Evolutionary conservation across 53 echinoderm and acorn worm genomes (phyloP), one percentile per base, ranked within the genome.

Genomic region (Arbacia lixula): DNA sequence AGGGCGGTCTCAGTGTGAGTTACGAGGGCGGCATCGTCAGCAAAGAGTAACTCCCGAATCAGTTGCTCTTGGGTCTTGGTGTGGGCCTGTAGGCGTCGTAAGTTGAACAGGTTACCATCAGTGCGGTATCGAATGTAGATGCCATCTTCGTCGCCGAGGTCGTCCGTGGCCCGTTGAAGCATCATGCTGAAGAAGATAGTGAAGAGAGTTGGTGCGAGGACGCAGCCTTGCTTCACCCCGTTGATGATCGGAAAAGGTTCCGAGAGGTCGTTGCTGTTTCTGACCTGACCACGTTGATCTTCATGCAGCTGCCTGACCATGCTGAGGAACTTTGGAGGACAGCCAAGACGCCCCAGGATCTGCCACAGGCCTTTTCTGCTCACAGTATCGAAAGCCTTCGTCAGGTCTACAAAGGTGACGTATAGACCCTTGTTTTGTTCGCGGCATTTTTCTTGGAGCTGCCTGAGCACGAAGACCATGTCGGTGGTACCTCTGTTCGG

Each of bases 181-280:
- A n/a, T n/a, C n/a, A n/a, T n/a, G n/a, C n/a, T n/a, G n/a, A n/a
- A n/a, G n/a, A n/a, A n/a, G n/a, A n/a, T n/a, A n/a, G n/a, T n/a
- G n/a, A n/a, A n/a, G n/a, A n/a, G n/a, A n/a, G n/a, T n/a, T n/a
- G n/a, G n/a, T 25, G 91, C 85, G 14, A 88, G 91, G 27, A 88
- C 86, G 74, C 87, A 91, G 5, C 91, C 85, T 43, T 91, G 92
- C 66, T 91, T 88, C 42, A 85, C 85, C 2, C 88, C 88, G 62
- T 68, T 84, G 28, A 27, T 71, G 37, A 88, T 88, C 19, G 49
- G 50, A 53, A 90, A 90, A n/a, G 51, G 53, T 29, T 73, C 53
- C 6, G 73, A 52, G 27, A 73, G 29, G 3, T 26, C 73, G 31
- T 31, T 53, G 16, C 30, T 52, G 30, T 68, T 52, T 71, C 67